Base-by-base conservation (phyloP, 2,888 invertebrate genomes). In the Archips xylosteana region DNA sequence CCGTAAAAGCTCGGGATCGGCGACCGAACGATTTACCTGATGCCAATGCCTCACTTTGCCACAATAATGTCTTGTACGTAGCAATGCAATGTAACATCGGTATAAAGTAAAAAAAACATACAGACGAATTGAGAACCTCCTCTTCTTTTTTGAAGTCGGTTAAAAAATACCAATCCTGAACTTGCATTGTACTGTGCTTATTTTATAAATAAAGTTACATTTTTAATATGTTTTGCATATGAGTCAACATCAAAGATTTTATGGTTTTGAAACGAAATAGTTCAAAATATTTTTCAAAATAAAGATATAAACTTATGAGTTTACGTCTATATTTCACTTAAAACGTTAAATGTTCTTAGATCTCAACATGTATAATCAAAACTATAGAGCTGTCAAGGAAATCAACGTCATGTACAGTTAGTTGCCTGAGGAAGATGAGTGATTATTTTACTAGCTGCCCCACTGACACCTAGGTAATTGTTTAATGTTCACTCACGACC, bases 391-490 rank as follows among this genome's bases (percentile, higher is more conserved):
- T 74, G 75, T 75, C 83, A 81, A 80, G 75, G 84, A 82, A 82
- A 79, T 77, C 77, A 78, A 81, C 84, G 82, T 85, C 84, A 81
- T 75, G 81, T 87, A 91, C 91, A 89, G 91, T 91, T 91, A 91
- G 71, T 78, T 80, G 79, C 80, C 82, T 85, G 80, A 83, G 74
- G 79, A 79, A 86, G 83, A 88, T 84, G 87, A 89, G 84, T 84
- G 82, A 86, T 87, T 82, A 82, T 83, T 83, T 83, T 77, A 78
- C 80, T 74, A 76, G 75, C 76, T 87, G 92, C 82, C 92, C 92
- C 83, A 92, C 92, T 93, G 87, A 90, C 92, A 91, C 81, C 86
- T 86, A 61, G 69, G 74, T 74, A 86, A 89, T 90, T 90, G 90
- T 90, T 85, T 87, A 77, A 78, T 80, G 78, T 82, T 80, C 82